phyloP scores from a whole-genome alignment of 2,113 vertebrate genomes.

The Vanacampus margaritifer region DNA sequence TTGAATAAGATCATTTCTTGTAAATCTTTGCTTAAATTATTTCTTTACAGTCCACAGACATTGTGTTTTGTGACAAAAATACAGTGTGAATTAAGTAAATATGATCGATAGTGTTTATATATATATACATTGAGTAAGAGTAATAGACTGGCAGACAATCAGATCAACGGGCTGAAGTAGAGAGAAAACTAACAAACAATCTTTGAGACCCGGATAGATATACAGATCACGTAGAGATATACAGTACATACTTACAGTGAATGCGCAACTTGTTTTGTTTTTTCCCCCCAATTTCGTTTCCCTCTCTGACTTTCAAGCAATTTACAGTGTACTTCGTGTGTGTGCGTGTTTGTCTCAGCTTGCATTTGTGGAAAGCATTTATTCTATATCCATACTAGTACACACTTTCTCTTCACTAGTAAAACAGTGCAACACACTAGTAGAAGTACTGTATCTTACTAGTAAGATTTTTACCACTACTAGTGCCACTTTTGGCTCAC shows the following conservation, averaged over 20 bases:
- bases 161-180: slow-evolving; percentile 70
- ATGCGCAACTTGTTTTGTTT: slow-evolving; percentile 29
- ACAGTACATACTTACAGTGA: slow-evolving; percentile 69
- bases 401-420: no score
- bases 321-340: slow-evolving; percentile 36
- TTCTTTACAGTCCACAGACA: slow-evolving; percentile 75
- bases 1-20: slow-evolving; percentile 73
- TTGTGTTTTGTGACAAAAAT: slow-evolving; percentile 73
- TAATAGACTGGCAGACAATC: slow-evolving; percentile 72
- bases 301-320: slow-evolving; percentile 35
- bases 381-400: background rate
- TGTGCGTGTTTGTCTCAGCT: slow-evolving; percentile 41
- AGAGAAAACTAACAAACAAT: slow-evolving; percentile 66
- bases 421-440: no score
- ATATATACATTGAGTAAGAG: slow-evolving; percentile 70
- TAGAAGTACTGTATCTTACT: no score
- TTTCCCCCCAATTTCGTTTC: background rate
- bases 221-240: slow-evolving; percentile 65
- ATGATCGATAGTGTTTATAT: slow-evolving; percentile 64
- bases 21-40: slow-evolving; percentile 75
- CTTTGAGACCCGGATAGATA: slow-evolving; percentile 69
- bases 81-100: slow-evolving; percentile 70
- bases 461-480: no score
- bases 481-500: background rate
- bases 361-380: slow-evolving; percentile 3